Base-by-base conservation (phyloP, 2,888 invertebrate genomes). In the Cetonia aurata region DNA sequence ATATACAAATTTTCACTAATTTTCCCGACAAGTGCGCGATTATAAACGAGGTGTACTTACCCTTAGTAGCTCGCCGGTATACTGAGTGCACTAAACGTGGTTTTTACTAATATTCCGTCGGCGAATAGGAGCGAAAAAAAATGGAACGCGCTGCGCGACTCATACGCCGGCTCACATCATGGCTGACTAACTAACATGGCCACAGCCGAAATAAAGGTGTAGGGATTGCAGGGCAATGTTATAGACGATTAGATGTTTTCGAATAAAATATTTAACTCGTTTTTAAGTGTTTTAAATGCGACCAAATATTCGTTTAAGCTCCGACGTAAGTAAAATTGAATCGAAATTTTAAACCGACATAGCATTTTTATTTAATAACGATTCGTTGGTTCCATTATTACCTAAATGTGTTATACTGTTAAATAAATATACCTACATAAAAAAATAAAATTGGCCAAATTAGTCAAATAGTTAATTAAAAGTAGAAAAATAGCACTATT, bases 131-230 rank as follows among this genome's bases (percentile, higher is more conserved):
- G 42, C 19, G 53, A 62, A 62, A 62, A 69, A 53, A 55, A 41
- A 8, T 25, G 33, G 53, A 55, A 57, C 66, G 62, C 60, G 67
- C 60, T 46, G 68, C 67, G 53, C 62, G 71, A 52, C 50, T 50
- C 25, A 62, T 33, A 56, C 37, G 56, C 65, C 50, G 60, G 37
- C 57, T 57, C 56, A 53, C 69, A 69, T 71, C 33, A 69, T 71
- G 71, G 69, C 69, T 56, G 71, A 69, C 71, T 56, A 62, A 67
- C 59, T 59, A 71, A 71, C 33, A 71, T 71, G 71, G 71, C 71
- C 66, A 52, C 69, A 59, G 12, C 50, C 62, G 17, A 62, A 62
- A 62, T 50, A 37, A 33, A 10, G 52, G 48, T 50, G 50, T 69
- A 60, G 15, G 19, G 4, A 48, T n/a, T 57, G 52, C 19, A 67